phyloP scores from a whole-genome alignment of 2,113 vertebrate genomes.

The Cebidichthys violaceus region DNA sequence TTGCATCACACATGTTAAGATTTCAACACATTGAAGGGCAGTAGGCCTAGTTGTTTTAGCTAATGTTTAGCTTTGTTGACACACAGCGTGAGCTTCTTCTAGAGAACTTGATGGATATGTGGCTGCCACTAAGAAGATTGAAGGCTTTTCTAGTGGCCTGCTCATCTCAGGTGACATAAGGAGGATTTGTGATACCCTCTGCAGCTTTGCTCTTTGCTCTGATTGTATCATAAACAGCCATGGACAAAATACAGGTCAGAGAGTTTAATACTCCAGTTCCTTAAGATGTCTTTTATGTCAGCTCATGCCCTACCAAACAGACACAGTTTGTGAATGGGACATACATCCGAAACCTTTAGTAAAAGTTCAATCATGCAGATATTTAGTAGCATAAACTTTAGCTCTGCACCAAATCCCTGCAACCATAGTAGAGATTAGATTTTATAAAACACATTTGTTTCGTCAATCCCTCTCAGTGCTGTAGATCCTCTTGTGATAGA shows the following conservation, averaged over 20 bases:
- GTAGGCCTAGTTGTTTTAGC: not conserved
- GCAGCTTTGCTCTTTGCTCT: slow-evolving; percentile 54
- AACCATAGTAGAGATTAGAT: not conserved
- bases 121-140: slow-evolving; percentile 76
- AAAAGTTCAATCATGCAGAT: not conserved
- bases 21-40: slow-evolving; percentile 25
- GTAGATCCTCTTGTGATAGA: slow-evolving; percentile 18
- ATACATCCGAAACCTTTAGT: not conserved
- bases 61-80: slow-evolving; percentile 10
- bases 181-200: slow-evolving; percentile 68
- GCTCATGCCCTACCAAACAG: not conserved
- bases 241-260: slow-evolving; percentile 10
- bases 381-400: not conserved
- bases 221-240: slow-evolving; percentile 31
- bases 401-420: not conserved
- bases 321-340: not conserved
- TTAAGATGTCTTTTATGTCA: not conserved
- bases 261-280: slow-evolving; percentile 12
- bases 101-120: slow-evolving; percentile 39
- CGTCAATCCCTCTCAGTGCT: not conserved
- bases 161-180: slow-evolving; percentile 76
- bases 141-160: slow-evolving; percentile 65
- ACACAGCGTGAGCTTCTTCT: not conserved
- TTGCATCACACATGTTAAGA: slow-evolving; percentile 11
- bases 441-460: not conserved